These are phyloP conservation scores for Melipona bicolor DNA, from an alignment of 2,888 invertebrate species.

Conservation along the genomic window DNA sequence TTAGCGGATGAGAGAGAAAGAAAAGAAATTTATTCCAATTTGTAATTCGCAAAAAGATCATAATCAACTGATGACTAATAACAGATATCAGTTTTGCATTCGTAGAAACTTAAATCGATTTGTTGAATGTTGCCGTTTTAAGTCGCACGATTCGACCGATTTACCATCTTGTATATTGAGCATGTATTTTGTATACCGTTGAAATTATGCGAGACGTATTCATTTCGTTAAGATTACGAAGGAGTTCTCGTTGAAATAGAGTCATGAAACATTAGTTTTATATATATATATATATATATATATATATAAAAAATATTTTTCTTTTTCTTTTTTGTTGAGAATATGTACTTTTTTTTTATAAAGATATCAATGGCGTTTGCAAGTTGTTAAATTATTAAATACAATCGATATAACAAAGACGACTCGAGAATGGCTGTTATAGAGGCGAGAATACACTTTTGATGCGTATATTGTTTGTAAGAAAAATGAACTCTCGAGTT, in stretches of 20 bases:
- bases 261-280: not conserved
- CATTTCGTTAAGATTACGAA: not conserved
- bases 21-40: conserved; percentile 13
- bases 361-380: conserved; percentile 16
- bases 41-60: not conserved
- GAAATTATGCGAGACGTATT: not conserved
- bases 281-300: conserved; percentile 36
- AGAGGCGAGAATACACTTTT: conserved; percentile 5
- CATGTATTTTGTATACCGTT: not conserved
- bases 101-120: not conserved
- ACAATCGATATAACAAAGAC: conserved; percentile 6
- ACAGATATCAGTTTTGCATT: conserved; percentile 1
- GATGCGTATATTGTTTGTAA: not conserved
- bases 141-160: not conserved
- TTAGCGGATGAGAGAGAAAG: not conserved
- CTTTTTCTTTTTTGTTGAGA: not conserved
- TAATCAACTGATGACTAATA: not conserved
- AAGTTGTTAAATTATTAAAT: conserved; percentile 20
- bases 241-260: conserved; percentile 4
- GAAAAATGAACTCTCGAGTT: not conserved
- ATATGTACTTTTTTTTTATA: conserved; percentile 20
- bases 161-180: not conserved
- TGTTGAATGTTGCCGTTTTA: conserved; percentile 7
- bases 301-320: conserved; percentile 17
- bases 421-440: not conserved